Percentiles rank a stretch among this genome's conserved stretches.
These are phyloP conservation scores for Oscheius myriophilus DNA, from an alignment of 2,888 invertebrate genomes.

Conservation along the genomic window DNA sequence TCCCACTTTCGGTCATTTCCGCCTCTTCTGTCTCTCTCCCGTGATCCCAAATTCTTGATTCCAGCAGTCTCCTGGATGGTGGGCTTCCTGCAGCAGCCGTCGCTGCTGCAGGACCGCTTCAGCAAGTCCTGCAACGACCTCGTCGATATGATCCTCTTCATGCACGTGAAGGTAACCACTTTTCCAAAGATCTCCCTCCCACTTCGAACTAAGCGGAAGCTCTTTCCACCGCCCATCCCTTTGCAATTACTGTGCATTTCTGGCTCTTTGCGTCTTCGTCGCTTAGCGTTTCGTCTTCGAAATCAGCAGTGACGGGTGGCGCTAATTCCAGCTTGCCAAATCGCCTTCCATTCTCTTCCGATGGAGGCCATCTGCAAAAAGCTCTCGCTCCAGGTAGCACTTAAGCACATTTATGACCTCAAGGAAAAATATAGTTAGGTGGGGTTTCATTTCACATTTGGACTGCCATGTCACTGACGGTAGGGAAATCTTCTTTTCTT, in stretches of 20 bases:
- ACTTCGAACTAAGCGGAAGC: not conserved
- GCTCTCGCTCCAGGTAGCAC: conserved; percentile 13
- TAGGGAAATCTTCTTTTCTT: too few species aligned
- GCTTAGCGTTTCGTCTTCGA: not conserved
- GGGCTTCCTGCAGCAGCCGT: conserved; percentile 19
- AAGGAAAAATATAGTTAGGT: too few species aligned
- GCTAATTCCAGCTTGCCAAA: conserved; percentile 18
- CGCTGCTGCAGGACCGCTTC: conserved; percentile 25
- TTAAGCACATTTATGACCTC: too few species aligned
- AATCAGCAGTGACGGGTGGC: conserved; percentile 14
- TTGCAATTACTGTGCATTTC: conserved; percentile 1
- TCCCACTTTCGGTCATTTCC: too few species aligned
- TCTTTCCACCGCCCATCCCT: not conserved
- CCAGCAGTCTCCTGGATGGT: conserved; percentile 16
- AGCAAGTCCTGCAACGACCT: conserved; percentile 21
- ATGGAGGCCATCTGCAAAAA: not conserved
- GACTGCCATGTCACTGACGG: too few species aligned
- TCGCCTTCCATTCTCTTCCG: conserved; percentile 3
- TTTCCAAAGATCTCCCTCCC: not conserved
- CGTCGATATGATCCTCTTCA: conserved; percentile 20
- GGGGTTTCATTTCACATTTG: too few species aligned
- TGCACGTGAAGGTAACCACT: conserved; percentile 12
- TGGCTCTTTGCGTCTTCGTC: too few species aligned
- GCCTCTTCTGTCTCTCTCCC: conserved; percentile 7
- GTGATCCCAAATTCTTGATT: not conserved